Evolutionary conservation across 2,888 invertebrate genomes (phyloP).

Genomic region (Prosopocoilus inquinatus): DNA sequence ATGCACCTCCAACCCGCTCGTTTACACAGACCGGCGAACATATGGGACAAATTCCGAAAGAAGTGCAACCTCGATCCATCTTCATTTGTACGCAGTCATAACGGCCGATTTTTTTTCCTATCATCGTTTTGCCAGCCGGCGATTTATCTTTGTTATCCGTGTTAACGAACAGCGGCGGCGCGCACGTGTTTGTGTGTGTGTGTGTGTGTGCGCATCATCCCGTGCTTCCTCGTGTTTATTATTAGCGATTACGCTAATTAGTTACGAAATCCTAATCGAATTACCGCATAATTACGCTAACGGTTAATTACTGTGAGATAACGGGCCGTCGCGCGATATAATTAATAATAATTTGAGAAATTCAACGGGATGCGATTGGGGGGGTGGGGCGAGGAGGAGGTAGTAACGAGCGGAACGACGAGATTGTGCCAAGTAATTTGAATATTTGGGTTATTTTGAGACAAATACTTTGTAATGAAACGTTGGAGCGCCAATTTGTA

Average conservation of each 20-base stretch:
- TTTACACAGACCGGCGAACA: too few relatives aligned
- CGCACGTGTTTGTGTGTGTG: not conserved
- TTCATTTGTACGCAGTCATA: conserved; percentile 16
- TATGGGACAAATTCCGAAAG: not conserved
- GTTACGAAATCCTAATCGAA: too few relatives aligned
- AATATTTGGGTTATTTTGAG: too few relatives aligned
- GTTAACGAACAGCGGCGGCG: conserved; percentile 8
- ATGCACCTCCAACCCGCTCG: too few relatives aligned
- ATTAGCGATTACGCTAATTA: too few relatives aligned
- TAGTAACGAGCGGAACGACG: not conserved
- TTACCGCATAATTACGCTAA: too few relatives aligned
- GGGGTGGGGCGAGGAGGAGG: not conserved
- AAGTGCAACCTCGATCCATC: conserved; percentile 10
- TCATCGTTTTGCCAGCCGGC: conserved; percentile 9
- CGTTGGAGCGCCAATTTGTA: too few relatives aligned
- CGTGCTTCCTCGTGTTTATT: not conserved
- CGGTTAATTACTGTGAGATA: too few relatives aligned
- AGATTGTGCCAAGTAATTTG: too few relatives aligned
- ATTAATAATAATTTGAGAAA: too few relatives aligned
- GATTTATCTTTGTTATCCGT: conserved; percentile 16
- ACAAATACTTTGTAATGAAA: too few relatives aligned
- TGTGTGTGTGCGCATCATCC: conserved; percentile 1
- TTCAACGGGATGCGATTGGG: not conserved
- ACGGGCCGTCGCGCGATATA: too few relatives aligned
- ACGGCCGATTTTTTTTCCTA: conserved; percentile 12